Percentiles rank a stretch among this genome's conserved stretches.
Conservation (phyloP, 2,113 vertebrate species). For the Rhineura floridana region DNA sequence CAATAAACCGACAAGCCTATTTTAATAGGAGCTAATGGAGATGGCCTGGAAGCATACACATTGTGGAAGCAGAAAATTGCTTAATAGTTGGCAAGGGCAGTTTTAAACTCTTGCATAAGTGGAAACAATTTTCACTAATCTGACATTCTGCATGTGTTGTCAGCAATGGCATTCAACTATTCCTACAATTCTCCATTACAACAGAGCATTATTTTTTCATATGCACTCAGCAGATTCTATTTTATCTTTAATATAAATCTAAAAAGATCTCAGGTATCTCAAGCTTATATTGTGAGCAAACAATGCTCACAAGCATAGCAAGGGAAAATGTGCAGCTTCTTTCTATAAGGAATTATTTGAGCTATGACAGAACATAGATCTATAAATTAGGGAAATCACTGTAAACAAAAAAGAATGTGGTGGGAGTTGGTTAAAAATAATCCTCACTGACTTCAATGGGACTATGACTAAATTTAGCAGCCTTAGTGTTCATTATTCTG, state of each 20-base stretch:
- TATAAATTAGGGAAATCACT: background rate
- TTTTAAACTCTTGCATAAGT: constrained; percentile 8
- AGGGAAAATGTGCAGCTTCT: background rate
- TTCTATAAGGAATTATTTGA: background rate
- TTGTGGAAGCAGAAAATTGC: background rate
- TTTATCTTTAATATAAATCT: constrained; percentile 24
- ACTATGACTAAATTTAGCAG: background rate
- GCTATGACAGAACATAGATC: background rate
- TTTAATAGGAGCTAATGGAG: background rate
- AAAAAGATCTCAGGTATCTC: constrained; percentile 9
- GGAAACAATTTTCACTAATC: background rate
- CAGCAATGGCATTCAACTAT: background rate
- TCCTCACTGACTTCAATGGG: background rate
- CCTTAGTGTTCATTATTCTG: background rate
- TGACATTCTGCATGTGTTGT: background rate
- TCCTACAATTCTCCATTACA: background rate
- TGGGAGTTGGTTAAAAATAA: background rate
- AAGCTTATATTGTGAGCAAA: constrained; percentile 10
- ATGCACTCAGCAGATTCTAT: constrained; percentile 23
- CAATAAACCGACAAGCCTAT: background rate
- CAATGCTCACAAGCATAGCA: background rate
- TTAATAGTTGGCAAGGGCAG: background rate
- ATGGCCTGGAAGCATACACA: background rate
- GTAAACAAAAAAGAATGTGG: too few relatives aligned
- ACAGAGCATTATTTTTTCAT: background rate